phyloP scores from a whole-genome alignment of 2,888 invertebrate species.

The Hirtodrosophila cameraria region DNA sequence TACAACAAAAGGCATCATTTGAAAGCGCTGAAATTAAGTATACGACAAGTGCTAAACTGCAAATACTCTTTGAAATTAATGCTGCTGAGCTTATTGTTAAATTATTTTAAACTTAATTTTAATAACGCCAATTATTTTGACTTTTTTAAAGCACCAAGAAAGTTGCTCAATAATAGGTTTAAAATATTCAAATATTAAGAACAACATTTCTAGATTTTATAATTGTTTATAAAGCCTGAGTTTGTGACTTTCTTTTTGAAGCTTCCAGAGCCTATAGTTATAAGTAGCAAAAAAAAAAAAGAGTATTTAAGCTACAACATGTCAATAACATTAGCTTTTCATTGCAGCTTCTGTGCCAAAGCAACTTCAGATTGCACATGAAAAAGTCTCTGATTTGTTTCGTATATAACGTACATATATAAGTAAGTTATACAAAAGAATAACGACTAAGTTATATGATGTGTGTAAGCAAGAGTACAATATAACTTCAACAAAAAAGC shows the following conservation, averaged over 20 bases:
- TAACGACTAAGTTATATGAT: constrained; percentile 29
- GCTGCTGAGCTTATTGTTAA: neutral
- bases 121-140: too few relatives aligned
- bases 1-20: constrained; percentile 8
- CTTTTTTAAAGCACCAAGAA: too few relatives aligned
- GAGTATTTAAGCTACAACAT: too few relatives aligned
- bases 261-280: too few relatives aligned
- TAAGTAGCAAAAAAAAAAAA: too few relatives aligned
- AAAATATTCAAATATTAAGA: too few relatives aligned
- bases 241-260: too few relatives aligned
- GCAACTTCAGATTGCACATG: constrained; percentile 23
- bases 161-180: too few relatives aligned
- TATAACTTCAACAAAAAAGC: neutral
- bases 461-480: constrained; percentile 19
- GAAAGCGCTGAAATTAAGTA: constrained; percentile 11
- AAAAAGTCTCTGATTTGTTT: constrained; percentile 27
- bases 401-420: too few relatives aligned
- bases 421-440: constrained; percentile 42
- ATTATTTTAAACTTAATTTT: neutral
- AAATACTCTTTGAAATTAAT: constrained; percentile 10
- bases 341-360: constrained; percentile 16
- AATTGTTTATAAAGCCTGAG: too few relatives aligned
- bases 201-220: too few relatives aligned
- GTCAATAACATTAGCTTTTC: neutral
- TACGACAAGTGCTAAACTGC: neutral